Conservation (phyloP, 2,113 vertebrate genomes). For the Ascaphus truei region DNA sequence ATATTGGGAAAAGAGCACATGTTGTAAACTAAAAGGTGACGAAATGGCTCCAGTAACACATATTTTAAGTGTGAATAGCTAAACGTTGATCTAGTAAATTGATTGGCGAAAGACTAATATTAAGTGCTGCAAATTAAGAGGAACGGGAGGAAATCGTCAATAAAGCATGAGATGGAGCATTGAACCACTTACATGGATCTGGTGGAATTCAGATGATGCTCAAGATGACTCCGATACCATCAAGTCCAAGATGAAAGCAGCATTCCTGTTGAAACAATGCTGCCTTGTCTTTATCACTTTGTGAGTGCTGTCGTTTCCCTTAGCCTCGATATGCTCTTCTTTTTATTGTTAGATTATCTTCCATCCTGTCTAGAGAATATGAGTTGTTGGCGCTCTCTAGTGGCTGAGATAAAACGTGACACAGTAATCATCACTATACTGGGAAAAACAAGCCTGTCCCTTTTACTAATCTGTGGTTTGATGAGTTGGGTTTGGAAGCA, state of each 20-base stretch:
- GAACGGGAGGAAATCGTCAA: no score
- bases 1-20: no score
- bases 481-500: no score
- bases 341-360: conserved; percentile 14
- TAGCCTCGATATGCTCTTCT: neutral
- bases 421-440: no score
- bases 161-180: neutral
- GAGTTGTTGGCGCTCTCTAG: neutral
- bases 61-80: no score
- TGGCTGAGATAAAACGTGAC: neutral
- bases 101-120: no score
- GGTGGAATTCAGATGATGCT: conserved; percentile 10
- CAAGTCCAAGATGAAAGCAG: conserved; percentile 14
- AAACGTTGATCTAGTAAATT: no score
- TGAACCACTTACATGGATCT: conserved; percentile 17
- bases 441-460: no score
- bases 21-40: no score
- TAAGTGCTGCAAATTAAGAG: no score
- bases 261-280: conserved; percentile 26
- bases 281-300: conserved; percentile 20
- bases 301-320: conserved; percentile 6
- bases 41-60: no score
- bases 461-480: no score
- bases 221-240: conserved; percentile 9
- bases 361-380: conserved; percentile 9